Evolutionary conservation across 92 coral and sea anemone genomes (phyloP), one percentile per base, ranked within the genome.

Genomic region (Umimayanthus kanabou): DNA sequence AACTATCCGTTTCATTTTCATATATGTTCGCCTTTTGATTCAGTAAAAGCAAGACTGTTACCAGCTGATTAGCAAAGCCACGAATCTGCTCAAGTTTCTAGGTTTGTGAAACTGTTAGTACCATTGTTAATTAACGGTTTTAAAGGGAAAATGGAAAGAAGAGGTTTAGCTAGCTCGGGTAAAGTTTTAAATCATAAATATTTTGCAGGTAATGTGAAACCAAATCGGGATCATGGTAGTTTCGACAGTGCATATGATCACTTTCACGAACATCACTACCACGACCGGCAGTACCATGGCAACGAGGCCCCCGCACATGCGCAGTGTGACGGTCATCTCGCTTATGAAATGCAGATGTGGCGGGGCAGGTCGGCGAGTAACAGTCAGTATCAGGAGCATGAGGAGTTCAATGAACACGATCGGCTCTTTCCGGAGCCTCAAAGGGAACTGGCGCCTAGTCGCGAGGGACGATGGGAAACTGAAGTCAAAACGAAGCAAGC

Each of bases 291-390:
- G 22, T 70, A 2, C 65, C 87, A 83, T 10, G 65, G 15, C 33
- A 18, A 83, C 40, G 57, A 83, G 39, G 53, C 77, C 6, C 45
- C 57, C 45, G 87, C 57, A 20, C 87, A 83, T 67, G 87, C 87
- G 78, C 87, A 83, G 55, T 70, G 15, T 25, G 78, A 73, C 57
- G 67, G 67, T 18, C 74, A 83, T 0, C 74, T 72, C 26, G 39
- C 23, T 26, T 83, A 83, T 29, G 87, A 83, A 50, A 83, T 83
- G 87, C 87, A 83, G 37, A 40, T 30, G 33, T 70, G 77, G 77
- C 76, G 87, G 22, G 71, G 77, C 64, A 47, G 50, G 18, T 20
- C 66, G 39, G 87, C 77, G 7, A 83, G 64, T 33, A 53, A 71
- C 28, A 23, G 30, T 43, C 61, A 65, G 66, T 26, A 78, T 13